Conservation (phyloP, 2,888 invertebrate species). For the Selenia dentaria region DNA sequence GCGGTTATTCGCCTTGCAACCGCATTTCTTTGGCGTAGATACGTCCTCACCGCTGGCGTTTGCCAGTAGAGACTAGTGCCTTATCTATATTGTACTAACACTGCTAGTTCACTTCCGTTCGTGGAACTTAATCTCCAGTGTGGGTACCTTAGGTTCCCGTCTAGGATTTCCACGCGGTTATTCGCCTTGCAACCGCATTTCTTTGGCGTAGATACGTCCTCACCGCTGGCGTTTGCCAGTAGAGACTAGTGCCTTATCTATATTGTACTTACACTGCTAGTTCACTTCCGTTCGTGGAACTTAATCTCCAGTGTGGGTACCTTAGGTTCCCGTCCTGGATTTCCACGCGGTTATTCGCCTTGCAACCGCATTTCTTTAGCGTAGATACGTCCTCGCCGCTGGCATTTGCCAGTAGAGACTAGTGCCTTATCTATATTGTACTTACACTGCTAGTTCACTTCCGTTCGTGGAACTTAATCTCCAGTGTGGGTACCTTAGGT, state of each 20-base stretch:
- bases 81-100: no score
- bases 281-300: conserved; percentile 96
- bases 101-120: conserved; percentile 97
- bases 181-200: conserved; percentile 88
- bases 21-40: conserved; percentile 86
- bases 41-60: conserved; percentile 86
- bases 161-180: conserved; percentile 86
- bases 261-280: conserved; percentile 92
- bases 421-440: no score
- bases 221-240: conserved; percentile 88
- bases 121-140: conserved; percentile 97
- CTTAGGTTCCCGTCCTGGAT: conserved; percentile 91
- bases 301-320: conserved; percentile 98
- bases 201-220: conserved; percentile 82
- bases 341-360: conserved; percentile 84
- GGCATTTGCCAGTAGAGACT: no score
- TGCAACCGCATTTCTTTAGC: conserved; percentile 87
- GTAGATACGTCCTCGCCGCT: conserved; percentile 85
- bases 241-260: no score
- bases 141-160: conserved; percentile 94
- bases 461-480: no score
- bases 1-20: conserved; percentile 86
- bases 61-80: no score
- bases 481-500: no score
- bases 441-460: no score